Evolutionary conservation across 2,113 vertebrate species (phyloP).

Genomic region (Brachyistius frenatus): DNA sequence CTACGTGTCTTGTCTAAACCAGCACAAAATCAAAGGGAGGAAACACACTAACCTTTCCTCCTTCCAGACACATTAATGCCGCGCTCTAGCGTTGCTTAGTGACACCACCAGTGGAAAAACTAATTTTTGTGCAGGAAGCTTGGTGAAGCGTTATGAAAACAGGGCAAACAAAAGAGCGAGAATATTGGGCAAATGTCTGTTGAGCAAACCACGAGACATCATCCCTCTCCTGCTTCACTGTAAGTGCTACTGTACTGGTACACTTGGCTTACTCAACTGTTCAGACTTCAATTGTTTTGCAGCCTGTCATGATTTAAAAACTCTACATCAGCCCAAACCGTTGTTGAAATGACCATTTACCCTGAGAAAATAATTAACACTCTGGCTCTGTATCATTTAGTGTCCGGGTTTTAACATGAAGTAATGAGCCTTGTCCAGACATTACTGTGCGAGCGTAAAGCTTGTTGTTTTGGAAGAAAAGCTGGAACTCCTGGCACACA

Average conservation of each 20-base stretch:
- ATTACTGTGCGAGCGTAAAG: constrained; percentile 61
- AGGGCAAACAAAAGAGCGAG: constrained; percentile 73
- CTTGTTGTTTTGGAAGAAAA: constrained; percentile 76
- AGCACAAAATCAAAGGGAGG: constrained; percentile 70
- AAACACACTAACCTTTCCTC: constrained; percentile 74
- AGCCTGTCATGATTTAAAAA: constrained; percentile 23
- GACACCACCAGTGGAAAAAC: constrained; percentile 77
- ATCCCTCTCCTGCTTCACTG: constrained; percentile 27
- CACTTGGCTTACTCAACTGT: background rate
- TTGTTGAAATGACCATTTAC: constrained; percentile 30
- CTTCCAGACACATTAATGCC: constrained; percentile 59
- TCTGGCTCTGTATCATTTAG: constrained; percentile 26
- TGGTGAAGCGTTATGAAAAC: constrained; percentile 74
- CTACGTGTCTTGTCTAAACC: constrained; percentile 62
- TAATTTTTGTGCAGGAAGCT: constrained; percentile 72
- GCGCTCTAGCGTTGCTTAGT: constrained; percentile 68
- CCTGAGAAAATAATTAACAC: constrained; percentile 41
- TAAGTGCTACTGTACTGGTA: constrained; percentile 2
- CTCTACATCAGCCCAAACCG: constrained; percentile 12
- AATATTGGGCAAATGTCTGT: constrained; percentile 69
- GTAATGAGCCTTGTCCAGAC: constrained; percentile 64
- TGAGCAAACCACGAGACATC: constrained; percentile 41
- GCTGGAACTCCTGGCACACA: constrained; percentile 64
- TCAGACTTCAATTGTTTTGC: constrained; percentile 9
- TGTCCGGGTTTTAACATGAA: constrained; percentile 55